Evolutionary conservation across 2,113 vertebrate genomes (phyloP).

Genomic region (Phyllostomus discolor): DNA sequence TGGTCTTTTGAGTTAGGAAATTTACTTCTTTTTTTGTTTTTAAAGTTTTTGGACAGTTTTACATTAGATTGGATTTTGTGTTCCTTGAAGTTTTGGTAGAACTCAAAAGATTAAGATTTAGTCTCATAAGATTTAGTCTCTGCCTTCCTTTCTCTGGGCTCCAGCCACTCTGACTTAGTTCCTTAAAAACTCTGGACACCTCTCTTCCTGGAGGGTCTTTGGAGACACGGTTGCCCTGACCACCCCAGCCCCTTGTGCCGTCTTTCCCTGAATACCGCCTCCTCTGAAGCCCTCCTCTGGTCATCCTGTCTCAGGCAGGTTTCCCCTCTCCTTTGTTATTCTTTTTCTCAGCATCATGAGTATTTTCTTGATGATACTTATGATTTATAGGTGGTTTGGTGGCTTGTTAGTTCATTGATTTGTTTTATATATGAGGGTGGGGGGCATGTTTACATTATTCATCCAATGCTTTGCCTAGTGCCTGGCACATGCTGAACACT

Average conservation of each 20-base stretch:
- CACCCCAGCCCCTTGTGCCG: background rate
- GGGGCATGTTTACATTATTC: background rate
- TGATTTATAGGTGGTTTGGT: background rate
- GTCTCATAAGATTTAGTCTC: background rate
- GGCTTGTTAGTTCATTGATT: background rate
- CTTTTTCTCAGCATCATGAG: background rate
- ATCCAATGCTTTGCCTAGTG: background rate
- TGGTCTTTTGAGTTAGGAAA: slow-evolving; percentile 11
- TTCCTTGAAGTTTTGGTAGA: background rate
- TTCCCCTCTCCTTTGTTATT: background rate
- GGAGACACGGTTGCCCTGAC: background rate
- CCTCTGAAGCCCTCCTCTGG: background rate
- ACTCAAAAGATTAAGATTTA: background rate
- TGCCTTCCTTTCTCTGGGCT: background rate
- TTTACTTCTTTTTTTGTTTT: background rate
- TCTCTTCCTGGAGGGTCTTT: background rate
- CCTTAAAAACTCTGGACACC: background rate
- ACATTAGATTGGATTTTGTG: background rate
- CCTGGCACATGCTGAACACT: background rate
- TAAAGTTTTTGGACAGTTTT: background rate
- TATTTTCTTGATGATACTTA: background rate
- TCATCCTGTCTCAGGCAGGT: background rate
- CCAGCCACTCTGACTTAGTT: background rate
- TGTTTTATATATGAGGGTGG: background rate
- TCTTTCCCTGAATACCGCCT: background rate